phyloP scores from a whole-genome alignment of 2,888 invertebrate genomes.

The Drosophila borealis region DNA sequence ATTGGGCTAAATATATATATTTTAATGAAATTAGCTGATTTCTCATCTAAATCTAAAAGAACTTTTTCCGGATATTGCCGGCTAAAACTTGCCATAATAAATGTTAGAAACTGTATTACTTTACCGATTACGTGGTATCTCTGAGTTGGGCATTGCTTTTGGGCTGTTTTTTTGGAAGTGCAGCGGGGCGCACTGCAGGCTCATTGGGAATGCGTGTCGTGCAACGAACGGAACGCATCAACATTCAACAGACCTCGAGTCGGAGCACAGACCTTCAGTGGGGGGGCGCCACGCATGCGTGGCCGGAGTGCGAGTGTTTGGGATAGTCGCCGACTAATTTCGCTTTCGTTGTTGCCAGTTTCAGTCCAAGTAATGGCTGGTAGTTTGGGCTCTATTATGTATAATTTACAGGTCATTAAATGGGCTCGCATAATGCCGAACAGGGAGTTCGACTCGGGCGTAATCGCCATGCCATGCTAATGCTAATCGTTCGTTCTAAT shows the following conservation, averaged over 20 bases:
- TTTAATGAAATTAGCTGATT: too few relatives aligned
- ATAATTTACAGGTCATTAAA: conserved; percentile 70
- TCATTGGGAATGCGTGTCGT: conserved; percentile 58
- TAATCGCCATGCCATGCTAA: conserved; percentile 39
- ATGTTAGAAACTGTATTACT: too few relatives aligned
- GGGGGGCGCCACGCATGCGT: conserved; percentile 61
- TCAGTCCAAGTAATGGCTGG: conserved; percentile 43
- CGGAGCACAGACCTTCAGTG: neutral
- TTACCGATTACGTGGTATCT: conserved; percentile 9
- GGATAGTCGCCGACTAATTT: conserved; percentile 51
- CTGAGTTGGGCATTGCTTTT: neutral
- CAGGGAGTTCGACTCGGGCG: neutral
- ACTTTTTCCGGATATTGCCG: too few relatives aligned
- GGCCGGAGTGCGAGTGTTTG: conserved; percentile 20
- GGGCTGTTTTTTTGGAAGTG: neutral
- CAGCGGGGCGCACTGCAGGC: conserved; percentile 13
- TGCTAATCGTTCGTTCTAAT: conserved; percentile 44
- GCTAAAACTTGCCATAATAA: too few relatives aligned
- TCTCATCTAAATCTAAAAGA: too few relatives aligned
- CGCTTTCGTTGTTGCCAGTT: conserved; percentile 49
- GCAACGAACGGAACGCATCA: conserved; percentile 30
- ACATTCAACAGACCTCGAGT: conserved; percentile 4
- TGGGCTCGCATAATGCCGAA: conserved; percentile 42
- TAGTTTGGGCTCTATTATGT: conserved; percentile 59
- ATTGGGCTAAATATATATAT: too few relatives aligned